A percentile compares a stretch with the other conserved stretches of the same genome.
phyloP scores from a whole-genome alignment of 92 coral and sea anemone genomes.

The Heliopora coerulea region DNA sequence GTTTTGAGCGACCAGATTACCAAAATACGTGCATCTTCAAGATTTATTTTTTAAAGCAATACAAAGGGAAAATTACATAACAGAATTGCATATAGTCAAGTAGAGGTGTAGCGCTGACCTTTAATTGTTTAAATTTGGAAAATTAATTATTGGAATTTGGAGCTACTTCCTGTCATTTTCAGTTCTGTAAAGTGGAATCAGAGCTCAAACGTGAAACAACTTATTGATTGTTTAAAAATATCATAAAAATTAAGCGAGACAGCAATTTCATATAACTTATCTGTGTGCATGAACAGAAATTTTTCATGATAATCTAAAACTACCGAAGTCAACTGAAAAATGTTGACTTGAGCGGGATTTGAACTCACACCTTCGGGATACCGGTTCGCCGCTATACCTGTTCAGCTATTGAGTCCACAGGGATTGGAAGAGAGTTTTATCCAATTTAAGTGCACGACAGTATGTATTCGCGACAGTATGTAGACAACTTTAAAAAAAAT shows the following conservation, averaged over 20 bases:
- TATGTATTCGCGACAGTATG: too few relatives aligned
- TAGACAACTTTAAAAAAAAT: too few relatives aligned
- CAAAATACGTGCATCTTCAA: constrained; percentile 15
- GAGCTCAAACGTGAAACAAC: constrained; percentile 2
- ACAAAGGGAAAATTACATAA: constrained; percentile 43
- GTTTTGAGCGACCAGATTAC: constrained; percentile 36
- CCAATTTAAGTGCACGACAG: too few relatives aligned
- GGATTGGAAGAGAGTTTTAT: too few relatives aligned
- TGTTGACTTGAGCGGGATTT: too few relatives aligned
- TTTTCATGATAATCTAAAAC: too few relatives aligned
- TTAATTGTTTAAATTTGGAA: background rate
- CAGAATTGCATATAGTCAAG: constrained; percentile 49
- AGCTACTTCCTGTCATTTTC: constrained; percentile 7
- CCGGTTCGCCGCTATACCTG: too few relatives aligned
- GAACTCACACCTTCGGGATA: too few relatives aligned
- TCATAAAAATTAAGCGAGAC: background rate
- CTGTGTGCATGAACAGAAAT: too few relatives aligned
- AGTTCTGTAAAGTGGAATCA: constrained; percentile 1
- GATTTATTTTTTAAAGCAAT: constrained; percentile 42
- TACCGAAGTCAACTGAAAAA: too few relatives aligned
- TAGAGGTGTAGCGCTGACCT: constrained; percentile 42
- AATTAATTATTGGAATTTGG: constrained; percentile 23
- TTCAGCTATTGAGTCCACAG: too few relatives aligned
- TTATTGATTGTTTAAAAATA: background rate
- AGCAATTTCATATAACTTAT: background rate